phyloP scores from a whole-genome alignment of 1,140 invertebrate genomes.

The Theocolax elegans region DNA sequence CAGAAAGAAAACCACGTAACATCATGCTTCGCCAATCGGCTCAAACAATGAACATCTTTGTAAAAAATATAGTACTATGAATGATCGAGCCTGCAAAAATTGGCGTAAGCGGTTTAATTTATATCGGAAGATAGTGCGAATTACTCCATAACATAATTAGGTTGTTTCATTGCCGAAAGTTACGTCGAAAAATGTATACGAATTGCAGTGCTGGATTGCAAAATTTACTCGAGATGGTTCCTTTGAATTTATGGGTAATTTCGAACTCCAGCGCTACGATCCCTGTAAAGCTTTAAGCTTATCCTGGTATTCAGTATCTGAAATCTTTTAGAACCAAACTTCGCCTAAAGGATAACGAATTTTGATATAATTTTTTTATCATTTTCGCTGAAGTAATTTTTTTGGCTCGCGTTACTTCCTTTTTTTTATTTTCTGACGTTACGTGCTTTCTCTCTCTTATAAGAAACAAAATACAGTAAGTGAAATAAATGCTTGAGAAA shows the following conservation, averaged over 20 bases:
- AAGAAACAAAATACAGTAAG: constrained; percentile 63
- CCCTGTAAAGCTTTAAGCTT: constrained; percentile 37
- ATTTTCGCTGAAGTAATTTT: constrained; percentile 24
- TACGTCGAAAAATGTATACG: constrained; percentile 38
- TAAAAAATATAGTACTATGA: constrained; percentile 68
- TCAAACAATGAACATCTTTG: constrained; percentile 66
- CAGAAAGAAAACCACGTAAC: constrained; percentile 61
- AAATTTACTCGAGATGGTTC: constrained; percentile 1
- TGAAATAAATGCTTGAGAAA: constrained; percentile 59
- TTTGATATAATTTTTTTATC: constrained; percentile 42
- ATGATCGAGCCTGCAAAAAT: constrained; percentile 58
- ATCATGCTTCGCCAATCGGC: constrained; percentile 58
- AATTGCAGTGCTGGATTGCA: constrained; percentile 29
- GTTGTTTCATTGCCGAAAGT: constrained; percentile 33
- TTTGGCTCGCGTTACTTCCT: constrained; percentile 28
- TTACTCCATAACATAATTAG: constrained; percentile 39
- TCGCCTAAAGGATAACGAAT: constrained; percentile 42
- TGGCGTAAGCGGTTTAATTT: constrained; percentile 38
- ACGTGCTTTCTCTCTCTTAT: constrained; percentile 60
- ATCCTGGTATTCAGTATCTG: constrained; percentile 2
- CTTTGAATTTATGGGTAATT: no score
- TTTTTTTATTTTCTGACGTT: constrained; percentile 55
- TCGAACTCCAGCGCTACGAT: constrained; percentile 25
- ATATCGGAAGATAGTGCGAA: constrained; percentile 24
- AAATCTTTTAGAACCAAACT: constrained; percentile 33